Base-by-base conservation (phyloP, 2,888 invertebrate genomes). In the Platycheirus rosarum region DNA sequence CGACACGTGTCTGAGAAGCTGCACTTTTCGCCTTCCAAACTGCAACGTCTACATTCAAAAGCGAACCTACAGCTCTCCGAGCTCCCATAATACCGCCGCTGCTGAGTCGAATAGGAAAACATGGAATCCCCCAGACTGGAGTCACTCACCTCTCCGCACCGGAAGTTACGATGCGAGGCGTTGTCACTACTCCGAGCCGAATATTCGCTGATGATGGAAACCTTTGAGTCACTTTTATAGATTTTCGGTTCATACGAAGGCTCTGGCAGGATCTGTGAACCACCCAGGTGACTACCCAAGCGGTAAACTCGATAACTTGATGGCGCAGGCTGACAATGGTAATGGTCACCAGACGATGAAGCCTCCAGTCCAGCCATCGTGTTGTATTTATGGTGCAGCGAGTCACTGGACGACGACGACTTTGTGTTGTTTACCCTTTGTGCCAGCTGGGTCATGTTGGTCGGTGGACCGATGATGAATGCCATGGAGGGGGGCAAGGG, bases 361-460 rank as follows among this genome's bases (percentile, higher is more conserved):
- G 88, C 87, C 76, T 89, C 89, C 29, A 89, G 79, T 1, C 88
- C 86, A 0, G 88, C 86, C 86, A 89, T 87, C 2, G 89, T 89
- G 44, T 89, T 89, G 70, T 87, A 88, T 68, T 90, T 90, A 69
- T 89, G 87, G 14, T 90, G 89, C 62, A 91, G 71, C 2, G 90
- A 91, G 80, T 91, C 91, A 68, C 90, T 91, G 2, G 91, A 91
- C n/a, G 90, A 90, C n/a, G 90, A 91, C 0, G 91, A 91, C 84
- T 91, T 91, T 2, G 89, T 87, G 60, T 89, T 89, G 46, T 89
- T 86, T 42, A 75, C 84, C 57, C 71, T 75, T 13, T 73, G 63
- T 46, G 60, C 73, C 26, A 71, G 32, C 18, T 60, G 60, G 29
- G 1, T 11, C n/a, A 44, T 60, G 29, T 18, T 60, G 60, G 60